Evolutionary conservation across 2,888 invertebrate genomes (phyloP), one percentile per base, ranked within the genome.

Genomic region (Lottia scabra): DNA sequence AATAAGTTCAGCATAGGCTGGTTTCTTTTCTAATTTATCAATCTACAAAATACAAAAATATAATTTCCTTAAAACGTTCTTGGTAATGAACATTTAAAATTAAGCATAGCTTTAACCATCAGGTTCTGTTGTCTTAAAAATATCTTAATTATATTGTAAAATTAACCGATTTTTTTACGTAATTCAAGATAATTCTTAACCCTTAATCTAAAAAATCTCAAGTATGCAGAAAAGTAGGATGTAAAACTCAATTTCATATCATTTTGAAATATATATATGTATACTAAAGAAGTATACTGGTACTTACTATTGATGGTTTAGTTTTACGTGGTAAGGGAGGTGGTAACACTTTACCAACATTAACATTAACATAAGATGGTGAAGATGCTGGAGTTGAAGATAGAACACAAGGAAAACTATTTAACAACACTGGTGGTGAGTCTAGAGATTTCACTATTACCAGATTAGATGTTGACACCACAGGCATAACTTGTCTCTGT

Each of bases 1-100:
- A 43, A 72, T 71, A 13, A 82, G 74, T 65, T 75, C 77, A 63
- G 83, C 83, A 67, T 84, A 82, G 68, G 6, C 56, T 15, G 38
- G 30, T 19, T 45, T 63, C 56, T 46, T 67, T 68, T 45, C 67
- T 73, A 68, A 63, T 68, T 43, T 63, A 68, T 63, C 69, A 44
- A 43, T 56, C 69, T 69, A 71, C 65, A 27, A 67, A 63, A 62
- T 67, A 15, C 43, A 68, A 64, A 65, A n/a, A n/a, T n/a, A n/a
- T n/a, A n/a, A n/a, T n/a, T n/a, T n/a, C n/a, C n/a, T n/a, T n/a
- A n/a, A n/a, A n/a, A n/a, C n/a, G n/a, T n/a, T n/a, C n/a, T n/a
- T n/a, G n/a, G n/a, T n/a, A n/a, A n/a, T n/a, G n/a, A n/a, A 71
- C 13, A 26, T 62, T 63, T 23, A 46, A 38, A 8, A 38, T 38